phyloP scores from a whole-genome alignment of 1,140 invertebrate species.

The Drosophila pectinifera region DNA sequence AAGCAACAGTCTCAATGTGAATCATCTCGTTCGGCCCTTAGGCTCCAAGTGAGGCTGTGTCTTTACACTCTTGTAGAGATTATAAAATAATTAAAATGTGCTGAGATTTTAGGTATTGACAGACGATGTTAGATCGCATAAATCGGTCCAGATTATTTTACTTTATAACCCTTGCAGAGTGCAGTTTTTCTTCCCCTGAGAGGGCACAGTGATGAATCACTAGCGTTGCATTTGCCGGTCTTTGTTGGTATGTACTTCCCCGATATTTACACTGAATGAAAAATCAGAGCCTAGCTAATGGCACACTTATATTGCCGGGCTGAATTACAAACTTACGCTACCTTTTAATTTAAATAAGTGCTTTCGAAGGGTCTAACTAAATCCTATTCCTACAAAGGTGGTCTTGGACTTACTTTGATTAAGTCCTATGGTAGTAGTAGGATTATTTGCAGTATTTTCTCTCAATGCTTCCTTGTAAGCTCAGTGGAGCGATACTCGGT shows the following conservation, averaged over 20 bases:
- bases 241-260: slow-evolving; percentile 3
- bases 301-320: no score
- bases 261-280: slow-evolving; percentile 14
- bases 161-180: no score
- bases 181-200: no score
- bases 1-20: no score
- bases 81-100: background rate
- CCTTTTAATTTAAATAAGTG: background rate
- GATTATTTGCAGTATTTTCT: background rate
- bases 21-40: background rate
- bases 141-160: no score
- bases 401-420: background rate
- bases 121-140: background rate
- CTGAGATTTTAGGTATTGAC: background rate
- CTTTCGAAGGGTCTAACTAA: background rate
- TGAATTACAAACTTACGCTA: no score
- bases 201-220: slow-evolving; percentile 15
- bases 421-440: no score
- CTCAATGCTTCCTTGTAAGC: slow-evolving; percentile 15
- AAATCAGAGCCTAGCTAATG: background rate
- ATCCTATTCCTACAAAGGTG: background rate
- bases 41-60: no score
- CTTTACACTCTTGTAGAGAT: background rate
- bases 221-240: background rate
- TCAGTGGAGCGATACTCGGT: slow-evolving; percentile 4